A percentile compares a stretch with the other conserved stretches of the same genome.
Evolutionary conservation across 2,113 vertebrate genomes (phyloP).

Genomic region (Beaufortia kweichowensis): DNA sequence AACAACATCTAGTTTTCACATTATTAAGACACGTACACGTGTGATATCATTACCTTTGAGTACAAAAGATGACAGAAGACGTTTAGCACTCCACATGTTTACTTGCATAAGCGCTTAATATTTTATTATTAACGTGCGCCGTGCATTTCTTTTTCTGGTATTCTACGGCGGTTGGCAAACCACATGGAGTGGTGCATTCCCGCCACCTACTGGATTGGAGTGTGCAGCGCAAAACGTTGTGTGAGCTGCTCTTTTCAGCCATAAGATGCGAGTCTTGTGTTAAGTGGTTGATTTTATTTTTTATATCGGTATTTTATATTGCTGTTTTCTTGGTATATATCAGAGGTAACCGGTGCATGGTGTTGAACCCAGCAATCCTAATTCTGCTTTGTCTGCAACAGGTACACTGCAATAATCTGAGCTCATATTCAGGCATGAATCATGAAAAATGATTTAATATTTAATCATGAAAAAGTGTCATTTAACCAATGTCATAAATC

Average conservation of each 20-base stretch:
- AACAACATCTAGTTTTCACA: neutral
- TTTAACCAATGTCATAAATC: too few species aligned
- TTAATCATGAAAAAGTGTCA: too few species aligned
- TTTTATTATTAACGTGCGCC: neutral
- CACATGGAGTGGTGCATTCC: too few species aligned
- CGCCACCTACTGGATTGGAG: too few species aligned
- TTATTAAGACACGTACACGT: neutral
- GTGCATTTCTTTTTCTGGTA: too few species aligned
- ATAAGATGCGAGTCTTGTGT: too few species aligned
- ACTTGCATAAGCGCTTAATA: neutral
- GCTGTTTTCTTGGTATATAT: slow-evolving; percentile 43
- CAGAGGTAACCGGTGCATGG: slow-evolving; percentile 15
- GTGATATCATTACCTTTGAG: slow-evolving; percentile 58
- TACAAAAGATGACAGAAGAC: slow-evolving; percentile 58
- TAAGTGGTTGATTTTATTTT: too few species aligned
- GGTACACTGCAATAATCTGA: slow-evolving; percentile 66
- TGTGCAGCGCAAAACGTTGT: too few species aligned
- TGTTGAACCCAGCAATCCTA: slow-evolving; percentile 54
- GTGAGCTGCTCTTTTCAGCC: too few species aligned
- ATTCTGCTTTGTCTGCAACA: slow-evolving; percentile 70
- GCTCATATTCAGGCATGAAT: slow-evolving; percentile 58
- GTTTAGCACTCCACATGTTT: slow-evolving; percentile 67
- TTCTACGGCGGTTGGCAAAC: too few species aligned
- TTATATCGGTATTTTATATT: too few species aligned
- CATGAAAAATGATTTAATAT: too few species aligned